These are phyloP conservation scores for Harpagifer antarcticus DNA, from an alignment of 2,797 vertebrate genomes.

Conservation along the genomic window DNA sequence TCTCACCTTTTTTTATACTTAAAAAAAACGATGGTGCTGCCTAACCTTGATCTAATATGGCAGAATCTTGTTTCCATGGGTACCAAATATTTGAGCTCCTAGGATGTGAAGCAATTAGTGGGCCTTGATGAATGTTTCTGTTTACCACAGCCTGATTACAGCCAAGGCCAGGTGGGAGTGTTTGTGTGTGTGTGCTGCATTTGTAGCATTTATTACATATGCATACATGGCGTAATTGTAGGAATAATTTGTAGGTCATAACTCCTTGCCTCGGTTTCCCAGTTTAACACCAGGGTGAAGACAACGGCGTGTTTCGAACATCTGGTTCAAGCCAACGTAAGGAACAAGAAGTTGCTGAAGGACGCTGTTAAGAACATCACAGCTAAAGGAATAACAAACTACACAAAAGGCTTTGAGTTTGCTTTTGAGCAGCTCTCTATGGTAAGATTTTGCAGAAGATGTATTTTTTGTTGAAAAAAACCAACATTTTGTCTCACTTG, in stretches of 20 bases:
- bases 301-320: conserved; percentile 97
- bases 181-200: conserved; percentile 27
- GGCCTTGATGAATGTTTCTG: conserved; percentile 82
- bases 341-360: conserved; percentile 98
- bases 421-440: conserved; percentile 96
- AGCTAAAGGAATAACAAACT: conserved; percentile 98
- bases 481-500: background rate
- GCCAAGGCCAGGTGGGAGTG: conserved; percentile 75
- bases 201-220: conserved; percentile 35
- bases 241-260: conserved; percentile 44
- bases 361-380: conserved; percentile 97
- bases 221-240: conserved; percentile 34
- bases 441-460: conserved; percentile 79
- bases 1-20: conserved; percentile 56
- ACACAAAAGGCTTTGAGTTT: conserved; percentile 98
- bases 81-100: conserved; percentile 77
- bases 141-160: conserved; percentile 77
- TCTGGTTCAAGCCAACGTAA: conserved; percentile 98
- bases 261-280: conserved; percentile 44
- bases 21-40: conserved; percentile 64
- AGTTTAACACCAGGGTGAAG: conserved; percentile 98
- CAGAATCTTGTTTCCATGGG: conserved; percentile 84
- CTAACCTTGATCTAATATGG: conserved; percentile 72
- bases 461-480: background rate
- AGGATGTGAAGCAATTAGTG: conserved; percentile 84